A percentile compares a stretch with the other conserved stretches of the same genome.
Evolutionary conservation across 2,797 vertebrate species (phyloP).

Genomic region (Salarias fasciatus): DNA sequence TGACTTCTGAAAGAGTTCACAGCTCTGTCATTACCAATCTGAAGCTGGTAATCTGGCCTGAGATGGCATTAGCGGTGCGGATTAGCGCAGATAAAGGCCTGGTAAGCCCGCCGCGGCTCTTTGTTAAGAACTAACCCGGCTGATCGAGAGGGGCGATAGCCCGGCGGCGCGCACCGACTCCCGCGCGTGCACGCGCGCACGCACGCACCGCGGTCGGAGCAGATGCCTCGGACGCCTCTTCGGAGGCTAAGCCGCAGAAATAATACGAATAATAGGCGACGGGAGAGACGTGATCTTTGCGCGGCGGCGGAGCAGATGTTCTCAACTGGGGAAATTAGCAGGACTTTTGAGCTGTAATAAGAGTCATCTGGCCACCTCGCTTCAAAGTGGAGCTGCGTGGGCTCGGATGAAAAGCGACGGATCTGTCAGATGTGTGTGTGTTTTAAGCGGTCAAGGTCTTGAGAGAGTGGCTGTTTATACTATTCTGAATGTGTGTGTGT

Average conservation of each 20-base stretch:
- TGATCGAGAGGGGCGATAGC: slow-evolving; percentile 66
- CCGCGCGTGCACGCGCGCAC: slow-evolving; percentile 1
- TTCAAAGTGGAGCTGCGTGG: slow-evolving; percentile 47
- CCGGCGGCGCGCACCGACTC: slow-evolving; percentile 21
- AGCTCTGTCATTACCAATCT: slow-evolving; percentile 82
- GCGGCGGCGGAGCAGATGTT: slow-evolving; percentile 68
- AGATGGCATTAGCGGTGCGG: slow-evolving; percentile 81
- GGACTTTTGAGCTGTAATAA: slow-evolving; percentile 63
- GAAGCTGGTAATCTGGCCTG: slow-evolving; percentile 83
- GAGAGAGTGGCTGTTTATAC: background rate
- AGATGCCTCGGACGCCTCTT: slow-evolving; percentile 66
- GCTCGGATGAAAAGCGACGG: slow-evolving; percentile 22
- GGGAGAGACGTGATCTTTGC: slow-evolving; percentile 53
- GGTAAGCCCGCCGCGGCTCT: slow-evolving; percentile 79
- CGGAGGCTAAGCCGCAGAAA: slow-evolving; percentile 65
- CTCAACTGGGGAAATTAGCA: slow-evolving; percentile 71
- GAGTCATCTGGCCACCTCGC: slow-evolving; percentile 56
- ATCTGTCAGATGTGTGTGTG: background rate
- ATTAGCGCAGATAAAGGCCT: slow-evolving; percentile 84
- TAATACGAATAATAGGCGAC: slow-evolving; percentile 72
- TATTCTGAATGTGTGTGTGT: slow-evolving; percentile 8
- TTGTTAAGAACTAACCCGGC: slow-evolving; percentile 76
- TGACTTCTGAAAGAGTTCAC: slow-evolving; percentile 82
- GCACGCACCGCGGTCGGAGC: slow-evolving; percentile 26
- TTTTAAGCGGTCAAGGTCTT: background rate